phyloP scores from a whole-genome alignment of 2,888 invertebrate species.

The Aporophyla nigra region DNA sequence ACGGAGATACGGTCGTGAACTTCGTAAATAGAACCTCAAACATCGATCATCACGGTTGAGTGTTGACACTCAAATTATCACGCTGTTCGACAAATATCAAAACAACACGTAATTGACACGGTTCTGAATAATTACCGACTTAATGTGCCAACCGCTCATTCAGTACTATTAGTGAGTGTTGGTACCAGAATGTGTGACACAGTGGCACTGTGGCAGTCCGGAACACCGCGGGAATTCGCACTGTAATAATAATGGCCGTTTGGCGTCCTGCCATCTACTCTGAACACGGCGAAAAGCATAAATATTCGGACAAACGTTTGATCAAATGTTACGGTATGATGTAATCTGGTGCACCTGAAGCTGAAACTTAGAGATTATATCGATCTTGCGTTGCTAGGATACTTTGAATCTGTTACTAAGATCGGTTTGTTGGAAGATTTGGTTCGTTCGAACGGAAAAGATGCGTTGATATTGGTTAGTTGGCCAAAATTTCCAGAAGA shows the following conservation, averaged over 20 bases:
- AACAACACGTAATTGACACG: conserved; percentile 60
- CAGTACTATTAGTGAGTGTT: conserved; percentile 43
- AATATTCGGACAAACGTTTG: conserved; percentile 68
- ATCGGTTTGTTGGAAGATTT: conserved; percentile 2
- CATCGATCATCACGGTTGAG: conserved; percentile 24
- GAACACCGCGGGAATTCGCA: conserved; percentile 64
- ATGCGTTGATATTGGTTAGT: not conserved
- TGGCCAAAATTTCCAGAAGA: conserved; percentile 7
- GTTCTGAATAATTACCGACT: conserved; percentile 50
- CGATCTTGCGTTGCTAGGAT: conserved; percentile 30
- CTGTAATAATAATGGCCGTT: conserved; percentile 64
- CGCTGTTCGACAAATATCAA: conserved; percentile 45
- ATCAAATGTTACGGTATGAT: conserved; percentile 64
- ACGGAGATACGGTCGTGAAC: conserved; percentile 7
- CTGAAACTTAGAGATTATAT: conserved; percentile 42
- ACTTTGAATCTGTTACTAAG: not conserved
- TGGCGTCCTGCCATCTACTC: conserved; percentile 68
- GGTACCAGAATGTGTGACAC: conserved; percentile 57
- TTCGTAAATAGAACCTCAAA: conserved; percentile 19
- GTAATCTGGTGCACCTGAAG: conserved; percentile 59
- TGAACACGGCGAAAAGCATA: conserved; percentile 62
- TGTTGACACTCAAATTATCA: conserved; percentile 55
- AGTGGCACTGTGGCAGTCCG: conserved; percentile 54
- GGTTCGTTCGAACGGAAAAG: not conserved
- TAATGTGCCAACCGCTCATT: conserved; percentile 56